Base-by-base conservation (phyloP, 2,888 invertebrate genomes). In the Invenusta paracnida region DNA sequence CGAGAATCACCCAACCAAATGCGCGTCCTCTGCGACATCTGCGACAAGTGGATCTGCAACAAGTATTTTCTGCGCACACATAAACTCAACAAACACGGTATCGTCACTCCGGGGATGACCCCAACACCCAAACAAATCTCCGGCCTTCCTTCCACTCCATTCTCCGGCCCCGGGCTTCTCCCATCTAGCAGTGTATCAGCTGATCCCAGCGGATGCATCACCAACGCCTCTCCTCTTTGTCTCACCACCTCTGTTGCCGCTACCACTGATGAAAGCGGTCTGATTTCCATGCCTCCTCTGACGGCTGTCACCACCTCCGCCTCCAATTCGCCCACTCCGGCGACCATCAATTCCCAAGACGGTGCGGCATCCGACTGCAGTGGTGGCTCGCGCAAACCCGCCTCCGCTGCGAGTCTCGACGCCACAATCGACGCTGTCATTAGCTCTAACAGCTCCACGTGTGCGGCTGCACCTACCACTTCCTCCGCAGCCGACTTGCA, bases 1-100 rank as follows among this genome's bases (percentile, higher is more conserved):
- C 84, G 84, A 2, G 73, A 84, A 67, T 84, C 84, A 25, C 84
- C 84, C 73, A 84, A 84, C 29, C 84, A 84, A 30, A 84, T 84
- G 84, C 28, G 84, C 28, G 86, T 86, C n/a, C 67, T 30, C 29
- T 86, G 86, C 31, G 86, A 86, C 29, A 86, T 86, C 30, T 86
- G 86, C 30, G 67, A 86, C 25, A 86, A 86, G 81, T 67, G 81
- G 85, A 30, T 86, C 17, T 86, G 86, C 66, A 86, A 86, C 85
- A 86, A 86, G 66, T 86, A 86, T 66, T 86, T 86, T 27, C 73
- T 86, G 11, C 79, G 86, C 67, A 86, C 86, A 23, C 86, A 86
- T 29, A 86, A 86, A 48, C 30, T 86, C 28, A 86, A 86, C n/a
- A 85, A 67, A 30, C 86, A 86, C 66, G 84, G 84, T 1, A 73